A percentile compares a stretch with the other conserved stretches of the same genome.
Evolutionary conservation across 1,140 invertebrate genomes (phyloP).

Genomic region (Trachymyrmex septentrionalis): DNA sequence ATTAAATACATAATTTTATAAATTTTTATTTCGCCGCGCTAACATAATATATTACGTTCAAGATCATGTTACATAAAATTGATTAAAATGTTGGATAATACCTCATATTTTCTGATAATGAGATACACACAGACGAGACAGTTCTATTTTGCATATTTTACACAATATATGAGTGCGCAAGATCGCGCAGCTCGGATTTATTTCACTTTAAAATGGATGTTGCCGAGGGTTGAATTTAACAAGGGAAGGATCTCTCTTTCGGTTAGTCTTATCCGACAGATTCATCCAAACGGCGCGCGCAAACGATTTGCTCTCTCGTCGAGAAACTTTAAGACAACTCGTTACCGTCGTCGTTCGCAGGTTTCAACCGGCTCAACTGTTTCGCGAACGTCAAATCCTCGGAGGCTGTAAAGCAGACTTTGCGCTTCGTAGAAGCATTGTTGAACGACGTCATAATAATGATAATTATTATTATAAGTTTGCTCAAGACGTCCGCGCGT

Average conservation of each 20-base stretch:
- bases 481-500: slow-evolving; percentile 55
- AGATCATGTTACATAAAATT: background rate
- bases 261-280: slow-evolving; percentile 30
- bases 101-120: background rate
- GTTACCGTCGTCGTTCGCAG: slow-evolving; percentile 50
- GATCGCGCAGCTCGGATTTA: slow-evolving; percentile 12
- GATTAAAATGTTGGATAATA: background rate
- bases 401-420: slow-evolving; percentile 38
- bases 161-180: background rate
- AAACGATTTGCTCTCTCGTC: slow-evolving; percentile 67
- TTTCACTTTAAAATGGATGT: background rate
- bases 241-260: slow-evolving; percentile 35
- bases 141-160: background rate
- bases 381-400: slow-evolving; percentile 59
- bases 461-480: slow-evolving; percentile 72
- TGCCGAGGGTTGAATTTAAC: slow-evolving; percentile 32
- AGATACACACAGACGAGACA: background rate
- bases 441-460: slow-evolving; percentile 69
- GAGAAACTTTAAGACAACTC: slow-evolving; percentile 71
- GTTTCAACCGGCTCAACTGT: slow-evolving; percentile 64
- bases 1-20: background rate
- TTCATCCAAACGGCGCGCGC: background rate
- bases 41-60: background rate
- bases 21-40: background rate
- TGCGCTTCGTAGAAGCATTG: slow-evolving; percentile 22